Base-by-base conservation (phyloP, 2,888 invertebrate genomes). In the Osmoderma eremita region DNA sequence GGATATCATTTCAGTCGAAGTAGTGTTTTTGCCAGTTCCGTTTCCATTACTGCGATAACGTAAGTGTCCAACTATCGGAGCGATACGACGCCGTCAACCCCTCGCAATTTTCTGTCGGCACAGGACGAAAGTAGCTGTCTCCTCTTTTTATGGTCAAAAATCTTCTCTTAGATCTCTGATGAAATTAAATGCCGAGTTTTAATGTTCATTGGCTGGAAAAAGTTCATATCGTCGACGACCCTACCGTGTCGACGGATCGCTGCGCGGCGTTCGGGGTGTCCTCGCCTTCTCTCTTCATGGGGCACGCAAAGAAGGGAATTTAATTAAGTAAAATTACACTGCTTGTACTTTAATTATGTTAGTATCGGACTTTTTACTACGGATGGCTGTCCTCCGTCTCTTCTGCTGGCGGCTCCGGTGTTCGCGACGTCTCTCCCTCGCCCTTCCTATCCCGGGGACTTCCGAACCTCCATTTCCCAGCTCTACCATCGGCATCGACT, bases 271-370 rank as follows among this genome's bases (percentile, higher is more conserved):
- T 41, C 62, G 58, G 39, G 49, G 39, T 67, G 67, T 65, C 65
- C 70, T 69, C 69, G 30, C 30, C 30, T 30, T 30, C 42, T 24
- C 45, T 45, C 45, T 45, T 18, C 58, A 22, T 18, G 39, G 24
- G 65, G 70, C 67, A 68, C 75, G 77, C 77, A 80, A 81, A 82
- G 83, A 83, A 84, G 83, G 82, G 83, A 84, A 84, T 84, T 84
- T 84, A 84, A 84, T 84, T 84, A 84, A 84, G 84, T 84, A 82
- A 84, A 84, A 84, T 84, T 84, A 84, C 84, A 82, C 80, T 82
- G 83, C 83, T 84, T 84, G 84, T 84, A 82, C 82, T 84, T 84
- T 84, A 84, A 84, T 84, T 84, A 84, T 84, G 83, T 84, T 83
- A 83, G 83, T 83, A 83, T 83, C 82, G 80, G 81, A 81, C 77